Conservation (phyloP, 2,113 vertebrate species). For the Girardinichthys multiradiatus region DNA sequence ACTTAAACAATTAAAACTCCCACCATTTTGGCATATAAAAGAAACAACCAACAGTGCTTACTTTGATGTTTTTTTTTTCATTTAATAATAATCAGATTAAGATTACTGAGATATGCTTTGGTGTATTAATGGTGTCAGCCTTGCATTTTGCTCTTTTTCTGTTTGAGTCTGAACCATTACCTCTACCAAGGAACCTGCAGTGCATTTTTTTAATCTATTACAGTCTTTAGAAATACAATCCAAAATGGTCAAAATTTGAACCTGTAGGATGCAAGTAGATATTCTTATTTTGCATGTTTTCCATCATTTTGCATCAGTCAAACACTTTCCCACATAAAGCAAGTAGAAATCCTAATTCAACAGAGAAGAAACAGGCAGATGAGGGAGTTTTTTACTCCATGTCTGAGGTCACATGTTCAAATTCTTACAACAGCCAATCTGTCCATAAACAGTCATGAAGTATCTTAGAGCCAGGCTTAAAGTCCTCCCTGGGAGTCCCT, state of each 20-base stretch:
- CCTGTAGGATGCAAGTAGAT: not conserved
- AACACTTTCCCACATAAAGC: not conserved
- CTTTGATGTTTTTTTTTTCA: too few species aligned
- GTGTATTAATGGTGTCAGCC: too few species aligned
- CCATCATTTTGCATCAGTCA: too few species aligned
- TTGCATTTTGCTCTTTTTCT: too few species aligned
- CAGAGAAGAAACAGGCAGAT: not conserved
- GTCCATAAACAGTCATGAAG: conserved; percentile 33
- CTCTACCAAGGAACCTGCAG: too few species aligned
- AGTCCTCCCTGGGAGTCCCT: conserved; percentile 16
- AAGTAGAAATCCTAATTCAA: not conserved
- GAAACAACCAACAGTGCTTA: too few species aligned
- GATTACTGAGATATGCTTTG: too few species aligned
- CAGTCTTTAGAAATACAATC: not conserved
- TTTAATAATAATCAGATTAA: too few species aligned
- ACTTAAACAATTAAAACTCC: too few species aligned
- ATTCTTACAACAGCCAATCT: conserved; percentile 31
- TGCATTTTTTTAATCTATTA: not conserved
- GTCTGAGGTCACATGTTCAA: conserved; percentile 42
- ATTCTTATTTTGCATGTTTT: too few species aligned
- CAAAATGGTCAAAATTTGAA: not conserved
- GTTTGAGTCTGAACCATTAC: too few species aligned
- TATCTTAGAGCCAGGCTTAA: conserved; percentile 11
- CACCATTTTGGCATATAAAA: not conserved
- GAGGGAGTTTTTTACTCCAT: conserved; percentile 1